Conservation (phyloP, 2,113 vertebrate genomes). For the Nothocercus julius region DNA sequence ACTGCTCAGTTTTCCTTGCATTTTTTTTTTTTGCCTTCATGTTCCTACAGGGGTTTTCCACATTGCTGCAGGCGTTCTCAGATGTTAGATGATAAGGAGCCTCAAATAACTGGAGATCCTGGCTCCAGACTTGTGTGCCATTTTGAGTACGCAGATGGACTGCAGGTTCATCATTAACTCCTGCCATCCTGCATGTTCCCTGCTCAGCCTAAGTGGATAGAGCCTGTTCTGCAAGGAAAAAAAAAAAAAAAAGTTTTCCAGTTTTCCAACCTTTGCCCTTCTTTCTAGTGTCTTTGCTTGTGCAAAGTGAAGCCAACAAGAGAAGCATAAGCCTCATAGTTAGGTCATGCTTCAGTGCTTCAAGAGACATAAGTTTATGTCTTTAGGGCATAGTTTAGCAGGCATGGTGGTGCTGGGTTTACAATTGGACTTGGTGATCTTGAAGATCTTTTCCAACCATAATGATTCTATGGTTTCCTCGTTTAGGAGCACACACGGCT, state of each 20-base stretch:
- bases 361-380: neutral
- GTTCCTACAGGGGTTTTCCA: neutral
- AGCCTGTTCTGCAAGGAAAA: neutral
- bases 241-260: neutral
- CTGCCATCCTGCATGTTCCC: neutral
- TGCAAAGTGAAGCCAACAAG: neutral
- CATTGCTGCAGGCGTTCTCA: neutral
- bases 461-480: no score
- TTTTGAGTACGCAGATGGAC: neutral
- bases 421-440: no score
- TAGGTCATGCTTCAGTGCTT: neutral
- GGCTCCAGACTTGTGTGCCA: neutral
- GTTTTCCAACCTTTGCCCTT: rapidly evolving
- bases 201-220: neutral
- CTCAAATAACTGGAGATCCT: neutral
- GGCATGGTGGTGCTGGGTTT: no score
- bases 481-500: neutral
- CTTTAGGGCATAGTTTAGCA: neutral
- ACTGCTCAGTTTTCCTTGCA: neutral
- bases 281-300: neutral
- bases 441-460: no score
- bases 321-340: neutral
- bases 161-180: neutral
- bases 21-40: neutral
- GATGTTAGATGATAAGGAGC: neutral